These are phyloP conservation scores for Dendrocincla fuliginosa DNA, from an alignment of 2,797 vertebrate genomes.

Conservation along the genomic window DNA sequence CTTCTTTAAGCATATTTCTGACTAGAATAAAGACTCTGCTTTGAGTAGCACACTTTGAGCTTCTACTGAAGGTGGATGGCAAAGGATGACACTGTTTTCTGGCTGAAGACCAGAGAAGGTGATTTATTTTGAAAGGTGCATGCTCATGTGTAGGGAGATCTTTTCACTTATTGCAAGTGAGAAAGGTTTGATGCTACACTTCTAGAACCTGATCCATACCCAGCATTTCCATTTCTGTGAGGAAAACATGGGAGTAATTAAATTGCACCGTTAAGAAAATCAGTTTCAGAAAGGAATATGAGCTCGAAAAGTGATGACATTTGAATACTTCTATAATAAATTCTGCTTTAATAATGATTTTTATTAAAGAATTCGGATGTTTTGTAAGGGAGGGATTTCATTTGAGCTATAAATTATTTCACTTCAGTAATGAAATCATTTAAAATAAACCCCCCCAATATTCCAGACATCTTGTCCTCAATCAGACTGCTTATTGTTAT, in stretches of 20 bases:
- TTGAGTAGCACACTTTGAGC: background rate
- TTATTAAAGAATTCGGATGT: background rate
- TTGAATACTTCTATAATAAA: background rate
- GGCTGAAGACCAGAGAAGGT: background rate
- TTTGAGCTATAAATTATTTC: background rate
- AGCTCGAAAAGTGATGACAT: background rate
- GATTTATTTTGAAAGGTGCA: background rate
- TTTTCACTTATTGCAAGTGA: background rate
- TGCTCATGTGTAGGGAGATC: background rate
- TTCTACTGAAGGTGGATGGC: background rate
- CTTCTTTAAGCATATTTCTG: background rate
- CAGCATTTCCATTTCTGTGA: background rate
- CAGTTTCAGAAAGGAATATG: background rate
- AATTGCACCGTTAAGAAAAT: background rate
- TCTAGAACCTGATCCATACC: background rate
- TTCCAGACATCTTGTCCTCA: background rate
- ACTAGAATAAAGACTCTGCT: background rate
- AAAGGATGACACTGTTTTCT: background rate
- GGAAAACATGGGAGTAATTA: background rate
- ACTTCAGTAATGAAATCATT: background rate
- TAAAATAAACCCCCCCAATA: background rate
- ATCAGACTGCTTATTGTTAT: conserved; percentile 40
- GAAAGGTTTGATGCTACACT: background rate
- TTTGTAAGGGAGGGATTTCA: background rate
- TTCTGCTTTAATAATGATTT: background rate